These are phyloP conservation scores for Mythimna ferrago DNA, from an alignment of 2,888 invertebrate genomes.

Conservation along the genomic window DNA sequence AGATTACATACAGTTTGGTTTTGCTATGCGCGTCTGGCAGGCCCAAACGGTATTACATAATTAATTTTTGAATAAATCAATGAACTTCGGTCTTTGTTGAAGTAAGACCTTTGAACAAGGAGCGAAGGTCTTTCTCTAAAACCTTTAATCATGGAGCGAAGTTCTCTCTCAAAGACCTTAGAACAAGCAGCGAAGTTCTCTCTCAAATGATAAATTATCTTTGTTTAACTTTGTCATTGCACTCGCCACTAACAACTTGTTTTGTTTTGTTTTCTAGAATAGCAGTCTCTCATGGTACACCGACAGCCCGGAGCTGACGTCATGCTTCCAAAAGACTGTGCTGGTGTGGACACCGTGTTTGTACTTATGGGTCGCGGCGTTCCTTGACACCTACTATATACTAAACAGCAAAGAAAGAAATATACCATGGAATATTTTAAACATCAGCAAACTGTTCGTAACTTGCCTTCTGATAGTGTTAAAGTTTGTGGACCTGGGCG, in stretches of 20 bases:
- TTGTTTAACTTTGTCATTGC: not conserved
- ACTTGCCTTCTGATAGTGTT: slow-evolving; percentile 92
- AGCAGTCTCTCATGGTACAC: slow-evolving; percentile 94
- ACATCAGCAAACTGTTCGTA: slow-evolving; percentile 93
- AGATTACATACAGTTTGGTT: not conserved
- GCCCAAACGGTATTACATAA: not conserved
- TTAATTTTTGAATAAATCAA: not conserved
- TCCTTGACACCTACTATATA: slow-evolving; percentile 94
- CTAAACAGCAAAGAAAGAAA: slow-evolving; percentile 94
- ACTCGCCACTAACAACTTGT: not conserved
- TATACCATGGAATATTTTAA: slow-evolving; percentile 94
- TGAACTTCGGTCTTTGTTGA: not conserved
- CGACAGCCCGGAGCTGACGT: slow-evolving; percentile 95
- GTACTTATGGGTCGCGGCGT: slow-evolving; percentile 94
- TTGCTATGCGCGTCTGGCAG: not conserved
- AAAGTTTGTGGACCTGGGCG: slow-evolving; percentile 92
- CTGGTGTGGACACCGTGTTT: slow-evolving; percentile 97
- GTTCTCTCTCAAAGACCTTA: too few relatives aligned
- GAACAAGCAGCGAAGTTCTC: not conserved
- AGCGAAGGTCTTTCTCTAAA: too few relatives aligned
- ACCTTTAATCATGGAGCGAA: too few relatives aligned
- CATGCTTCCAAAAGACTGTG: slow-evolving; percentile 97
- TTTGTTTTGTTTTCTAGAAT: slow-evolving; percentile 92
- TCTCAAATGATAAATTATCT: not conserved
- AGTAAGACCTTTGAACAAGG: not conserved